Evolutionary conservation across 1,140 invertebrate species (phyloP), one percentile per base, ranked within the genome.

Genomic region (Halictus rubicundus): DNA sequence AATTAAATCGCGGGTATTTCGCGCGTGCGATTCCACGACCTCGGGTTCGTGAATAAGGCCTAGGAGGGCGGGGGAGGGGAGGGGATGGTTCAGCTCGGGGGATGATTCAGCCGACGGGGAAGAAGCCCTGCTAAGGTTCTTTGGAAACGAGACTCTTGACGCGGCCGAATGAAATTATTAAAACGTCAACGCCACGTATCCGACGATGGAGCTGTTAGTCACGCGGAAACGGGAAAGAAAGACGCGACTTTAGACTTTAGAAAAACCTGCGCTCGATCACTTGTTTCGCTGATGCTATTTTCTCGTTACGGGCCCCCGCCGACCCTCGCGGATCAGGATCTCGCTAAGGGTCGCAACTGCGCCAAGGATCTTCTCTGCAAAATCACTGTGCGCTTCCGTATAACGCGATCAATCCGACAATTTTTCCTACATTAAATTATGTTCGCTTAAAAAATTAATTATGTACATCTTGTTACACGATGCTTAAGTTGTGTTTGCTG

Each of bases 181-280:
- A 87, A 87, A 86, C 81, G 85, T 87, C 85, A 87, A 84, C 85
- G 81, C 81, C 85, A 87, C 72, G 85, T 85, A 86, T 71, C 66
- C 27, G 83, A 64, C 68, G 80, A 77, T 74, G 80, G 80, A 82
- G 83, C 68, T 63, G 70, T 49, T 76, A 68, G 52, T 37, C 23
- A 27, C 77, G 49, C 46, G 32, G n/a, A n/a, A 23, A 32, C 54
- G 0, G 25, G 42, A 2, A 46, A 66, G 64, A 59, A 65, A n/a
- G 52, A 59, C 19, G 32, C 21, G 42, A 14, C 60, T 42, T 32
- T 23, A 1, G 54, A n/a, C 21, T 57, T n/a, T 54, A 19, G 21
- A 54, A 54, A 54, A 54, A 54, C 14, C 2, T 14, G 42, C 42
- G 2, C 42, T 12, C 42, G 42, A 46, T n/a, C n/a, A n/a, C 42